Percentiles rank a stretch among this genome's conserved stretches.
phyloP scores from a whole-genome alignment of 2,888 invertebrate genomes.

The Aelia acuminata region DNA sequence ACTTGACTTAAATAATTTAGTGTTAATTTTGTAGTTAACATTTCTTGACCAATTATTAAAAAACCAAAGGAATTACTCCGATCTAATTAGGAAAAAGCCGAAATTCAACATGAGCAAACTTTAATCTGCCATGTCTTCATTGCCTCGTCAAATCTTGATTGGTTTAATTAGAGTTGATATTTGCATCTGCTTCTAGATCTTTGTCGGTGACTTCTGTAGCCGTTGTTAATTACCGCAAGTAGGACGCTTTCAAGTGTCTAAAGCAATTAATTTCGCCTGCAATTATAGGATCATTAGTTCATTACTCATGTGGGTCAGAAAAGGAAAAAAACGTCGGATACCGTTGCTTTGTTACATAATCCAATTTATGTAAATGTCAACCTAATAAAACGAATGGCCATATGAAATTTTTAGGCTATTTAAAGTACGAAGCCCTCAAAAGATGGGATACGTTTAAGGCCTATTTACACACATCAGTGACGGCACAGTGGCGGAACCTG shows the following conservation, averaged over 20 bases:
- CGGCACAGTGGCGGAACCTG: no score
- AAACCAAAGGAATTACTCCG: neutral
- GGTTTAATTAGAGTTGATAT: slow-evolving; percentile 38
- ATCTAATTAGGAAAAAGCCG: neutral
- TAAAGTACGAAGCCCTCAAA: no score
- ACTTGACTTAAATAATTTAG: neutral
- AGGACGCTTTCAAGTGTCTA: slow-evolving; percentile 11
- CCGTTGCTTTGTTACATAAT: neutral
- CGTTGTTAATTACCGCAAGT: neutral
- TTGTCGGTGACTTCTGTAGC: slow-evolving; percentile 28
- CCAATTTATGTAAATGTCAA: neutral
- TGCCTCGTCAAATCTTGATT: slow-evolving; percentile 19
- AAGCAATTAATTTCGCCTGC: neutral
- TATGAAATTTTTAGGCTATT: no score
- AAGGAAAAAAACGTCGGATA: neutral
- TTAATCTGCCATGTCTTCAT: slow-evolving; percentile 6
- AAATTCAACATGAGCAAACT: neutral
- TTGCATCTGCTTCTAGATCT: slow-evolving; percentile 39
- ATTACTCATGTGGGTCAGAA: neutral
- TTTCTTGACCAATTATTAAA: neutral
- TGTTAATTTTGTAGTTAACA: neutral
- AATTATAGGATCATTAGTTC: slow-evolving; percentile 6
- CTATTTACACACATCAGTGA: no score
- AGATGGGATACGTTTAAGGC: no score
- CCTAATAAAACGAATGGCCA: neutral